Evolutionary conservation across 1,140 invertebrate genomes (phyloP), one percentile per base, ranked within the genome.

Genomic region (Latrodectus geometricus): DNA sequence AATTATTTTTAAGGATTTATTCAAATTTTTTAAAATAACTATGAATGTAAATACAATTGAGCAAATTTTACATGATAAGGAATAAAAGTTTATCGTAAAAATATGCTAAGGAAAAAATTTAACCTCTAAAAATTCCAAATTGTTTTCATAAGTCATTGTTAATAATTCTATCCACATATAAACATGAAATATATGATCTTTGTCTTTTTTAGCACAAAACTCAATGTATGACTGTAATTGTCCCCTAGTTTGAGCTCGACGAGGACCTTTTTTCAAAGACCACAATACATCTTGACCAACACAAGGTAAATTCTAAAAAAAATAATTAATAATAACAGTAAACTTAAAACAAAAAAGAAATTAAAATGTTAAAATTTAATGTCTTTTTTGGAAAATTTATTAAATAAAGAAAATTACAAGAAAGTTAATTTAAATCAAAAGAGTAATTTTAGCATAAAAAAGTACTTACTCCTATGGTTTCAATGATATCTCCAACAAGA

Each of bases 251-350:
- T 75, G 50, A 35, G 50, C 48, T 66, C 50, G 75, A 35, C 49
- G 35, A 21, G 54, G n/a, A 66, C 82, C 82, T 84, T 84, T 76
- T 52, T 17, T 84, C 49, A 84, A 14, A 35, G 61, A 21, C 61
- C 72, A 84, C 12, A 75, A 11, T 17, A 76, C 9, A 0, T 84
- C 82, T 20, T 74, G 61, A 8, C 72, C 82, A 75, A 54, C 12
- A 54, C 82, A 84, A 17, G 82, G 73, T 20, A 84, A 21, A 54
- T 72, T 17, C 82, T 84, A 52, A 50, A 65, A 76, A 17, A 75
- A 49, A 75, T 74, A 80, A 54, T n/a, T 11, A 21, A 52, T 56
- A 35, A 35, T 3, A 5, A 3, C 1, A 35, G 5, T 35, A 35
- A 35, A 35, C 5, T 35, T 35, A 35, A 35, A 35, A 35, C 35